Conservation (phyloP, 2,797 vertebrate species). For the Sebastes oblongus region DNA sequence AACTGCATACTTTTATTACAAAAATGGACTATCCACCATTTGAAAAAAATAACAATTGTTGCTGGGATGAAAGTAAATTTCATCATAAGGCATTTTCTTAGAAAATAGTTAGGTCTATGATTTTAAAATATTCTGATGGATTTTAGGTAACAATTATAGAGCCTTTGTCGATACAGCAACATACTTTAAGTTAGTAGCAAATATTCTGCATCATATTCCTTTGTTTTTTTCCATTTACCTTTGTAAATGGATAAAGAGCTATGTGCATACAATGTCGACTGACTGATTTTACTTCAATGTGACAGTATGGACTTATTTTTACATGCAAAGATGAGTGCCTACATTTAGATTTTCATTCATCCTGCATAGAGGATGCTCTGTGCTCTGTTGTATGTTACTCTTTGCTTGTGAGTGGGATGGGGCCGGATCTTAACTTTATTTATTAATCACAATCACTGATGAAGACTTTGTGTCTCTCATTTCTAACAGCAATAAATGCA, state of each 20-base stretch:
- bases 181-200: background rate
- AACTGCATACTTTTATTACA: constrained; percentile 1
- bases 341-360: background rate
- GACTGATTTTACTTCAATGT: background rate
- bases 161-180: background rate
- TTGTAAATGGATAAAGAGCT: background rate
- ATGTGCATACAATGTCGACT: background rate
- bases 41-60: background rate
- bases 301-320: background rate
- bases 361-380: background rate
- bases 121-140: constrained; percentile 7
- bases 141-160: background rate
- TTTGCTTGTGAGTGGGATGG: constrained; percentile 10
- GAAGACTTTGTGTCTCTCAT: constrained; percentile 26
- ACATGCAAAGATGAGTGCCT: constrained; percentile 27
- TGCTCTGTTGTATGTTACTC: constrained; percentile 3
- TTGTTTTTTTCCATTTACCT: background rate
- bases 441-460: constrained; percentile 47
- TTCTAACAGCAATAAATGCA: constrained; percentile 64
- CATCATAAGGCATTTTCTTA: background rate
- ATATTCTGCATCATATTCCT: background rate
- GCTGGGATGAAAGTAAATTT: background rate
- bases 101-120: background rate
- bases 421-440: constrained; percentile 45
- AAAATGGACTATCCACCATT: background rate